Conservation (phyloP, 2,888 invertebrate genomes). For the Mantis religiosa region DNA sequence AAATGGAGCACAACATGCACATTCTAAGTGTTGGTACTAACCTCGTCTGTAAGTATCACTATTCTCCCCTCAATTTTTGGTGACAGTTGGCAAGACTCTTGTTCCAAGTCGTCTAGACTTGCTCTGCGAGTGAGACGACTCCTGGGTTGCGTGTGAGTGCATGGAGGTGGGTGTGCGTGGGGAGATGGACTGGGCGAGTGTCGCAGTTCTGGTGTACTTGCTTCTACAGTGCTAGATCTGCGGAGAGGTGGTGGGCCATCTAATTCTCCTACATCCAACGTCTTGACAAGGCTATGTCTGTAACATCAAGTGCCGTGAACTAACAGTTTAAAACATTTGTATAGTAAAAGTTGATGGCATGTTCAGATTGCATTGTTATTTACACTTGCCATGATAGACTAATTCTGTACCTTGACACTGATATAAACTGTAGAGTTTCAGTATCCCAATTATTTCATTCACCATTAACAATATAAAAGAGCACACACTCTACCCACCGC, state of each 20-base stretch:
- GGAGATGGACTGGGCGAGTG: constrained; percentile 31
- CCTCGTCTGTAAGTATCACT: constrained; percentile 69
- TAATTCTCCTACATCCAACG: constrained; percentile 64
- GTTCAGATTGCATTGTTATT: no score
- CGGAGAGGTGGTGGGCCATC: constrained; percentile 70
- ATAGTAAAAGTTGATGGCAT: no score
- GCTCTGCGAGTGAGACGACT: constrained; percentile 59
- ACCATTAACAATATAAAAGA: no score
- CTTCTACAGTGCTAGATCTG: constrained; percentile 34
- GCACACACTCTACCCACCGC: no score
- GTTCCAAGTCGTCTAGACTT: constrained; percentile 76
- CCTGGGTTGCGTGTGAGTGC: constrained; percentile 23
- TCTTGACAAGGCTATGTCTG: constrained; percentile 74
- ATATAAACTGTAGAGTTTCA: no score
- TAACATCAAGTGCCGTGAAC: not conserved
- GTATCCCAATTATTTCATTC: no score
- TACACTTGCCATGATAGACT: no score
- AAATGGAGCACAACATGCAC: no score
- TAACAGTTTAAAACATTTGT: no score
- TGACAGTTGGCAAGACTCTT: constrained; percentile 73
- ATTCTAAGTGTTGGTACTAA: constrained; percentile 43
- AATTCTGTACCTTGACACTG: no score
- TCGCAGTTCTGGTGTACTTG: not conserved
- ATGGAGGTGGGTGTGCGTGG: constrained; percentile 18
- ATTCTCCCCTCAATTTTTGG: constrained; percentile 81